phyloP scores from a whole-genome alignment of 1,140 invertebrate species.

The Planococcus citri region DNA sequence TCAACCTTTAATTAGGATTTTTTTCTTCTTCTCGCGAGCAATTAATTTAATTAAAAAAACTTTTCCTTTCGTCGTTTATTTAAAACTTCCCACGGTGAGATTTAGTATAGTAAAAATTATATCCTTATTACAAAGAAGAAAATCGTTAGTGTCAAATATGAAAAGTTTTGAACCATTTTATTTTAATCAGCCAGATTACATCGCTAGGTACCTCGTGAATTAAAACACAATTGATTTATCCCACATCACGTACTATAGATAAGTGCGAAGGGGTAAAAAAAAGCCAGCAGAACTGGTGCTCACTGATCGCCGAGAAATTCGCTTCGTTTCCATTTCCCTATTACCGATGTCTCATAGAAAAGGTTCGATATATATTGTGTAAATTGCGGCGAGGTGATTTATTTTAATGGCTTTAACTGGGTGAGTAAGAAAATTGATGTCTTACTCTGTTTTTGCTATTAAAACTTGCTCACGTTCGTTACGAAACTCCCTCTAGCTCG shows the following conservation, averaged over 20 bases:
- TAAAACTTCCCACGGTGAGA: too few species aligned
- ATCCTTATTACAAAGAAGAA: too few species aligned
- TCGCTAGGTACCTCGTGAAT: not conserved
- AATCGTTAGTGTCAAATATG: too few species aligned
- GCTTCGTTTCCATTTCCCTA: not conserved
- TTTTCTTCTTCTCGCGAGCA: too few species aligned
- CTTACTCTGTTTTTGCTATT: conserved; percentile 2
- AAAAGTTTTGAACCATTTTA: not conserved
- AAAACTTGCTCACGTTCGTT: not conserved
- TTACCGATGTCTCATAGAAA: not conserved
- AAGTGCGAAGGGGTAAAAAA: not conserved
- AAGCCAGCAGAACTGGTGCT: too few species aligned
- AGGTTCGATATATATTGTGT: not conserved
- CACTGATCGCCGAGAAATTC: not conserved
- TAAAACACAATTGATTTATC: not conserved
- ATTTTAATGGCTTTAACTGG: not conserved
- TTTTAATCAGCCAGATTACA: not conserved
- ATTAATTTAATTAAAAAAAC: too few species aligned
- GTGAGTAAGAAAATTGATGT: not conserved
- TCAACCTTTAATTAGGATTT: too few species aligned
- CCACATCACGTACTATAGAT: too few species aligned
- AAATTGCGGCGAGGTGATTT: conserved; percentile 1
- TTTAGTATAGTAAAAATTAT: too few species aligned
- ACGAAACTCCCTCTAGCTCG: not conserved
- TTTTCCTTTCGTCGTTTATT: too few species aligned